Evolutionary conservation across 2,797 vertebrate genomes (phyloP).

Genomic region (Pseudomugil gertrudae): DNA sequence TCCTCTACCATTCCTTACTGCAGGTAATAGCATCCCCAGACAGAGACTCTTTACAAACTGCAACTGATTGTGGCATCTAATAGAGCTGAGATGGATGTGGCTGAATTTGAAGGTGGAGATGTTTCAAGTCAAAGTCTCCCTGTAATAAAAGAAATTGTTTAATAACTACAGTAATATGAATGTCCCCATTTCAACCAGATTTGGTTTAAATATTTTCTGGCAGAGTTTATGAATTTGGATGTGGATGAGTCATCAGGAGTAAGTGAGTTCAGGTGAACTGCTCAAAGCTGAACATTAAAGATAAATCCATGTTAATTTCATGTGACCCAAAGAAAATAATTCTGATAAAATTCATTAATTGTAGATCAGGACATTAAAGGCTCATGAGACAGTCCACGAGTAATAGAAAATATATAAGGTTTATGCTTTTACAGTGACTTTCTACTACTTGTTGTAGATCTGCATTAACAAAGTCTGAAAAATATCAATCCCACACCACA

Average conservation of each 20-base stretch:
- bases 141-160: constrained; percentile 32
- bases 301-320: background rate
- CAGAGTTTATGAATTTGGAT: constrained; percentile 8
- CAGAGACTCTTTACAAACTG: constrained; percentile 50
- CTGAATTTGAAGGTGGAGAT: constrained; percentile 37
- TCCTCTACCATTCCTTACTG: constrained; percentile 36
- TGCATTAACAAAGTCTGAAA: too few relatives aligned
- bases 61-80: constrained; percentile 45
- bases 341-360: too few relatives aligned
- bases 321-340: too few relatives aligned
- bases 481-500: too few relatives aligned
- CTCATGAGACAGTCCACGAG: too few relatives aligned
- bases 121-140: constrained; percentile 24
- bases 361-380: too few relatives aligned
- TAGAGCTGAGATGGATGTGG: constrained; percentile 46
- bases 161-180: constrained; percentile 22
- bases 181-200: constrained; percentile 28
- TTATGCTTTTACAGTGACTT: too few relatives aligned
- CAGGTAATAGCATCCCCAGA: constrained; percentile 59
- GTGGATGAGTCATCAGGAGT: background rate
- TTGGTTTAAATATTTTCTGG: constrained; percentile 12
- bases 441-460: too few relatives aligned
- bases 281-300: background rate
- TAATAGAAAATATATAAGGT: too few relatives aligned
- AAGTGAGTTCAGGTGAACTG: constrained; percentile 4